These are phyloP conservation scores for Grallaria varia DNA, from an alignment of 2,113 vertebrate species.

Conservation along the genomic window DNA sequence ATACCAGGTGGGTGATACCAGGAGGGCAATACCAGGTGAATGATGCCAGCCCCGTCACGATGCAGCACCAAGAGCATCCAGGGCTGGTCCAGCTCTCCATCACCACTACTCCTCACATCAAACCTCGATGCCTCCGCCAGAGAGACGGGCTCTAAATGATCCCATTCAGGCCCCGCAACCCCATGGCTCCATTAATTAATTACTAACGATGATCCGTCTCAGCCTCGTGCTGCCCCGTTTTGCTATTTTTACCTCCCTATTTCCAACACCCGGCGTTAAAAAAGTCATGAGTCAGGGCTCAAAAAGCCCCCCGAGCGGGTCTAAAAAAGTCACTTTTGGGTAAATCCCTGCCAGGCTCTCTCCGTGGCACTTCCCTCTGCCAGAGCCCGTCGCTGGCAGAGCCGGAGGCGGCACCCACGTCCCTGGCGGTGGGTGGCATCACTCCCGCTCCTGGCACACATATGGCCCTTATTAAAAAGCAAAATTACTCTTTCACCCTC, in stretches of 20 bases:
- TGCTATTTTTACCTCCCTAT: conserved; percentile 41
- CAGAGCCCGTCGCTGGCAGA: fast-evolving
- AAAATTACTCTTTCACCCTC: conserved; percentile 70
- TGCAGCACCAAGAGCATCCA: fast-evolving
- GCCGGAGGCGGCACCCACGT: neutral
- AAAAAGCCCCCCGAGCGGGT: neutral
- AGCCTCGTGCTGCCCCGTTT: neutral
- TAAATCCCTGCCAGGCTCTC: neutral
- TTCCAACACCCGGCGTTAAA: neutral
- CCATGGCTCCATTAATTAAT: conserved; percentile 26
- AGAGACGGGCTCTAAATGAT: neutral
- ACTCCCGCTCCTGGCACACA: neutral
- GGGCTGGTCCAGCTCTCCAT: neutral
- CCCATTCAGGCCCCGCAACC: conserved; percentile 1
- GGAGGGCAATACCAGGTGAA: too few relatives aligned
- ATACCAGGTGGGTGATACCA: fast-evolving
- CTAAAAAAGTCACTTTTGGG: neutral
- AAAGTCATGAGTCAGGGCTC: neutral
- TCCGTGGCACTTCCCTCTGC: neutral
- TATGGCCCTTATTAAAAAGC: conserved; percentile 74
- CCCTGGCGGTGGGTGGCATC: neutral
- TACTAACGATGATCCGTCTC: neutral
- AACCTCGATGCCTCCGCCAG: fast-evolving
- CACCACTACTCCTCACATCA: neutral
- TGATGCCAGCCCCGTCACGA: fast-evolving